A percentile compares a stretch with the other conserved stretches of the same genome.
phyloP scores from a whole-genome alignment of 2,888 invertebrate genomes.

The Clivina fossor region DNA sequence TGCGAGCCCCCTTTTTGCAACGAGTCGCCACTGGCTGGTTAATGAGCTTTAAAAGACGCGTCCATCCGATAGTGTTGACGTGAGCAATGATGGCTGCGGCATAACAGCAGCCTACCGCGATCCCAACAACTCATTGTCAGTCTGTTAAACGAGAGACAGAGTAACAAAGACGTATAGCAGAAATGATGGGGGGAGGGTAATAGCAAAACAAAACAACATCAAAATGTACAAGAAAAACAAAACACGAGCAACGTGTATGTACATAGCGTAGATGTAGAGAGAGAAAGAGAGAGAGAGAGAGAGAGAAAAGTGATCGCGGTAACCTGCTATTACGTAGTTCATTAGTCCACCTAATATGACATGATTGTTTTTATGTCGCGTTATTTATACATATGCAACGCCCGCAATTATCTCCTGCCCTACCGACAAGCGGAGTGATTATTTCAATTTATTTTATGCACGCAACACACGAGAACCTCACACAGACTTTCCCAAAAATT shows the following conservation, averaged over 20 bases:
- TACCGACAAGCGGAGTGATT: conserved; percentile 29
- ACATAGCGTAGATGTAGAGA: not conserved
- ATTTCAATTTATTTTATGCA: conserved; percentile 33
- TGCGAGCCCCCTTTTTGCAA: no score
- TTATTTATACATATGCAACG: conserved; percentile 33
- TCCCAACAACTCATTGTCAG: no score
- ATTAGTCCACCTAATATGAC: conserved; percentile 32
- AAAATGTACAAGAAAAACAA: not conserved
- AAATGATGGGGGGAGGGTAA: no score
- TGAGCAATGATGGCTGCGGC: no score
- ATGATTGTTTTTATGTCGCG: conserved; percentile 32
- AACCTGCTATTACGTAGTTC: conserved; percentile 28
- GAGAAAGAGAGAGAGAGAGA: not conserved
- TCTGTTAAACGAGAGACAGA: no score
- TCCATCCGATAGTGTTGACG: no score
- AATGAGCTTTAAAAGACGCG: no score
- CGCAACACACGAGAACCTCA: conserved; percentile 18
- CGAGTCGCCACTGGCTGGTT: no score
- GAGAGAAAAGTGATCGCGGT: conserved; percentile 5
- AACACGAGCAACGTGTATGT: not conserved
- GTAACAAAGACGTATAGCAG: no score
- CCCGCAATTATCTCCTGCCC: conserved; percentile 33
- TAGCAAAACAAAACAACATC: no score
- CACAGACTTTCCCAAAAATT: no score
- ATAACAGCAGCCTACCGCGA: no score